Percentiles rank a stretch among this genome's conserved stretches.
These are phyloP conservation scores for Apocheima hispidaria DNA, from an alignment of 2,888 invertebrate species.

Conservation along the genomic window DNA sequence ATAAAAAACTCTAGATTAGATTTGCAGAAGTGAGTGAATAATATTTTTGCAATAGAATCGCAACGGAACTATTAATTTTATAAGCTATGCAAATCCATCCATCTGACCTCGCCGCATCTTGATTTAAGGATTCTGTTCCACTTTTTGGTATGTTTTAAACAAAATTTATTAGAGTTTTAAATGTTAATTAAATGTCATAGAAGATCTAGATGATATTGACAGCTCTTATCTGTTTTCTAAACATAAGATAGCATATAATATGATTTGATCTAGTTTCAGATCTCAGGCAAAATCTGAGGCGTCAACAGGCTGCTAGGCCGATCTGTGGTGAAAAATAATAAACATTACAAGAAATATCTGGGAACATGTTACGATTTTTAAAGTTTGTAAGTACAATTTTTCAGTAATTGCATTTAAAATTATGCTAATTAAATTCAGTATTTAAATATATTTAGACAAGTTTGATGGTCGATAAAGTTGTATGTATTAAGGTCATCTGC, in stretches of 20 bases:
- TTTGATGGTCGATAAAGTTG: constrained; percentile 13
- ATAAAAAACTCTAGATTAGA: constrained; percentile 44
- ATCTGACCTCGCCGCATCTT: constrained; percentile 75
- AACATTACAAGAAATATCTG: constrained; percentile 41
- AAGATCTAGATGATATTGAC: constrained; percentile 68
- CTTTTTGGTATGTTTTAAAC: constrained; percentile 75
- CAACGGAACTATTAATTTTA: constrained; percentile 61
- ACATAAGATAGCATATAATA: constrained; percentile 36
- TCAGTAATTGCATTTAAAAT: constrained; percentile 26
- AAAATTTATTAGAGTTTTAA: constrained; percentile 78
- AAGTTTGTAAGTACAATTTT: constrained; percentile 63
- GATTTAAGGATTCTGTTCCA: constrained; percentile 76
- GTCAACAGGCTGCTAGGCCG: constrained; percentile 60
- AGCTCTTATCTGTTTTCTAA: constrained; percentile 65
- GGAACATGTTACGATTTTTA: constrained; percentile 55
- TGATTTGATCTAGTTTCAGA: constrained; percentile 75
- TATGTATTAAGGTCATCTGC: constrained; percentile 19
- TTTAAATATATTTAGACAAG: constrained; percentile 15
- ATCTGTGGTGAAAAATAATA: constrained; percentile 34
- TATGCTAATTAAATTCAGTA: constrained; percentile 27
- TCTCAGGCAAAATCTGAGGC: constrained; percentile 66
- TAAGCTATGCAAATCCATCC: constrained; percentile 74
- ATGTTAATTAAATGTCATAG: constrained; percentile 80
- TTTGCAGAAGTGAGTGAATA: constrained; percentile 61
- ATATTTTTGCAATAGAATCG: constrained; percentile 48